These are phyloP conservation scores for Chelonia mydas DNA, from an alignment of 2,797 vertebrate genomes.

Conservation along the genomic window DNA sequence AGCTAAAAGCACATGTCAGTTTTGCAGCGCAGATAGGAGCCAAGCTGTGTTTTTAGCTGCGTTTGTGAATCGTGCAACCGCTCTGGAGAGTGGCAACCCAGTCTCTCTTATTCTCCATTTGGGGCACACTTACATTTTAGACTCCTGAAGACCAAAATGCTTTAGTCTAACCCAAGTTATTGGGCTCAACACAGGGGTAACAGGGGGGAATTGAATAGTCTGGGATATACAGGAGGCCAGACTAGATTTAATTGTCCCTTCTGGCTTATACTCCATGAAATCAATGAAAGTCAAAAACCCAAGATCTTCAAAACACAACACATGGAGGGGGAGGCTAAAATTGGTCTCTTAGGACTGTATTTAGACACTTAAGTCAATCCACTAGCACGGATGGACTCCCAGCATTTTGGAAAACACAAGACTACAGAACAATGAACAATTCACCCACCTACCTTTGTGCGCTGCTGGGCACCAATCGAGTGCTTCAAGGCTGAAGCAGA, in stretches of 20 bases:
- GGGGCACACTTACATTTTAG: background rate
- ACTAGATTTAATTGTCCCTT: background rate
- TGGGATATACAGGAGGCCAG: background rate
- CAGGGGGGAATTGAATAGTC: background rate
- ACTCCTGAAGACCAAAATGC: background rate
- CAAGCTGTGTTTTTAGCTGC: background rate
- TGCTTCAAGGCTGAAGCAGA: background rate
- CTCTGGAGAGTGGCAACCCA: background rate
- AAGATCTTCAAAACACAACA: background rate
- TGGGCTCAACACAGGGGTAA: background rate
- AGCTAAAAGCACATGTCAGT: background rate
- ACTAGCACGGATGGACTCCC: background rate
- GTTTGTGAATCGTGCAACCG: background rate
- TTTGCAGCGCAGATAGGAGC: background rate
- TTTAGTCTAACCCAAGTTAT: background rate
- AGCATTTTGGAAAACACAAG: no score
- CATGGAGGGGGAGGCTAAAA: background rate
- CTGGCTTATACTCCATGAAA: background rate
- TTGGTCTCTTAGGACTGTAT: background rate
- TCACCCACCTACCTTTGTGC: background rate
- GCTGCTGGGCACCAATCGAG: background rate
- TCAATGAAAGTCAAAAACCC: background rate
- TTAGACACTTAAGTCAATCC: background rate
- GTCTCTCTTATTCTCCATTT: background rate
- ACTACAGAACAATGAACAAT: background rate